Conservation (phyloP, 2,113 vertebrate species). For the Aegithalos caudatus region DNA sequence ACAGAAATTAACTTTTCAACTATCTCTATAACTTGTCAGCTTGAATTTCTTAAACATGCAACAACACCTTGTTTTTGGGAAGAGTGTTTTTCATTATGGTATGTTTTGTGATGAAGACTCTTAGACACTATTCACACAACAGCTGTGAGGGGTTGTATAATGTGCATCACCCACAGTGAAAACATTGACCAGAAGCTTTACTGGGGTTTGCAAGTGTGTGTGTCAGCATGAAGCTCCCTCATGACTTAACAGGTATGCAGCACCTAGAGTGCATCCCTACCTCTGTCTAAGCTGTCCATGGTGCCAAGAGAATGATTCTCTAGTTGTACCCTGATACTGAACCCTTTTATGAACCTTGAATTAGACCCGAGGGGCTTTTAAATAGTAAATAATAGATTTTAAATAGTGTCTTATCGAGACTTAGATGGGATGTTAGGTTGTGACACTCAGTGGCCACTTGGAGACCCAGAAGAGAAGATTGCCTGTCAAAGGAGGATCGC, state of each 20-base stretch:
- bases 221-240: no score
- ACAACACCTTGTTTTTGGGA: neutral
- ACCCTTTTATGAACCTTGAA: neutral
- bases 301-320: neutral
- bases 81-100: fast-evolving
- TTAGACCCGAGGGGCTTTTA: neutral
- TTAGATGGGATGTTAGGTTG: fast-evolving
- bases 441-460: neutral
- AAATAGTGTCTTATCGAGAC: neutral
- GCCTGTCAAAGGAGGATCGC: neutral
- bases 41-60: neutral
- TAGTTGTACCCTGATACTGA: neutral
- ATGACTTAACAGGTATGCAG: neutral
- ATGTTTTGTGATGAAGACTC: neutral
- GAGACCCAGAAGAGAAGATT: neutral
- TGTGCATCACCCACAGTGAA: fast-evolving
- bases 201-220: neutral
- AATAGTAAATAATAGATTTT: no score
- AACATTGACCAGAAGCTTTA: neutral
- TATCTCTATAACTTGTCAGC: neutral
- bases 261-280: neutral
- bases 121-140: neutral
- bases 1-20: neutral
- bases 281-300: neutral
- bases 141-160: neutral